Base-by-base conservation (phyloP, 2,797 vertebrate genomes). In the Eulemur rubriventer region DNA sequence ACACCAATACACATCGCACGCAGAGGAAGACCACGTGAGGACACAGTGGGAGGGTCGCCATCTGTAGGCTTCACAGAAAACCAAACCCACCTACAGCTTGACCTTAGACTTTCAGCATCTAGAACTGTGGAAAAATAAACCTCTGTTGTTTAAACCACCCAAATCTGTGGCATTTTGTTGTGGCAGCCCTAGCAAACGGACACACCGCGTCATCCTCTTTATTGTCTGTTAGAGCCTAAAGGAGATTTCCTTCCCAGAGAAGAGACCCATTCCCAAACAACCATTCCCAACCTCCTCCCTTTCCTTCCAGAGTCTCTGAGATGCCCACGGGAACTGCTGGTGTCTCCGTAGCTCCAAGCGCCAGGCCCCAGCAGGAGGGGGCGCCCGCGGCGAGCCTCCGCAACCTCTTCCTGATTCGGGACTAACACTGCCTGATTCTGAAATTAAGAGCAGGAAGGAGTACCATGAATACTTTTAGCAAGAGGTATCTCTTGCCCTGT, bases 391-490 rank as follows among this genome's bases (percentile, higher is more conserved):
- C 18, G 61, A 17, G 30, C 6, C 26, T 22, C 55, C 8, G 69
- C 50, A 94, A 89, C n/a, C 43, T 26, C 55, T 70, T 73, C 73
- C 24, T 67, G 7, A 63, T 52, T 93, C 55, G 93, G 81, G 33
- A 96, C 86, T 14, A 86, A 48, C 14, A 5, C 26, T 57, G 22
- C 14, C 24, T 26, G 35, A 13, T 84, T 72, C 46, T 88, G 50
- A 69, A 59, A 17, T 50, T 65, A 84, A 55, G 38, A 87, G 83
- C 38, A 75, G 87, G 48, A 59, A 95, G n/a, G 85, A 70, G 72
- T 72, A 95, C 94, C 50, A 59, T 67, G 35, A 76, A 73, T 43
- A 93, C 14, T 70, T 86, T 91, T 95, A 91, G 90, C 89, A 94
- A 96, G 80, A 84, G 1, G 4, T 30, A 72, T 33, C 46, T 13